Base-by-base conservation (phyloP, 2,113 vertebrate genomes). In the Oryzias curvinotus region DNA sequence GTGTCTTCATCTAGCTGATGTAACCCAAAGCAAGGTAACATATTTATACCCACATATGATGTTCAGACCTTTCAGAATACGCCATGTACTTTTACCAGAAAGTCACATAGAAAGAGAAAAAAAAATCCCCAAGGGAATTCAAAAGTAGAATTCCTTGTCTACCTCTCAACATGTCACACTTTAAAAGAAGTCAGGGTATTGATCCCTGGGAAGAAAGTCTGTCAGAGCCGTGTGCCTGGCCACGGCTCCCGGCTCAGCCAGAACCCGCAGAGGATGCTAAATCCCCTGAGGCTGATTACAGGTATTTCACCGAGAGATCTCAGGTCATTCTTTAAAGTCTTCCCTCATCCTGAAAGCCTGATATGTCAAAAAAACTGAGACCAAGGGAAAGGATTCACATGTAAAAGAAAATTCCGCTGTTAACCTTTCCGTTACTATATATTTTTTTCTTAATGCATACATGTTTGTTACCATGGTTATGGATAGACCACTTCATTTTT, bases 201-300 rank as follows among this genome's bases (percentile, higher is more conserved):
- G 88, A 91, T 90, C 88, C 85, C 73, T 55, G 57, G 72, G 62
- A 88, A 84, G 77, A 69, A 71, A 86, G 78, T 81, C 73, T 87
- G 88, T 85, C 83, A 87, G 82, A 79, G 81, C 75, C 10, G 25
- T 73, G 65, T 73, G 71, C 70, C 65, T 73, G 73, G 85, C 80
- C 83, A 49, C 17, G 49, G 68, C 67, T 85, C 58, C 78, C 43
- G 44, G 74, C 85, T 80, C 85, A 85, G 69, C 80, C 69, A 65
- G 71, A 83, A 78, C 76, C 86, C 79, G 65, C 72, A 58, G 80
- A 86, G 85, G 88, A 85, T 88, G 84, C 86, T 78, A 82, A 74
- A 74, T 88, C 89, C 86, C 84, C 69, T n/a, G 81, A 73, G 87
- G 81, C 85, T 88, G 88, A 89, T 91, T 90, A 88, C 77, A 89